Evolutionary conservation across 2,797 vertebrate species (phyloP).

Genomic region (Acipenser oxyrinchus): DNA sequence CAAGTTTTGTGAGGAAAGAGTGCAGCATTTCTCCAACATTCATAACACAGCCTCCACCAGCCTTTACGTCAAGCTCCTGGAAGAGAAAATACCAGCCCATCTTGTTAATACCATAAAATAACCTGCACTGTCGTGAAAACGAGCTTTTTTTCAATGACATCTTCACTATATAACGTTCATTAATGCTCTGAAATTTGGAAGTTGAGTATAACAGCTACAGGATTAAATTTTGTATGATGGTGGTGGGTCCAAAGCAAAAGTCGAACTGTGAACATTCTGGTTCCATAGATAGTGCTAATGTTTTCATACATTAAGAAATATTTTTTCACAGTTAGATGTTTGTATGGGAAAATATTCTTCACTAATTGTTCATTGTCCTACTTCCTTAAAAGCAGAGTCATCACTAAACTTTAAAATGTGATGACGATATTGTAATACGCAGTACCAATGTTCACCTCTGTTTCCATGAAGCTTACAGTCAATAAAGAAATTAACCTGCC

Average conservation of each 20-base stretch:
- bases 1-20: conserved; percentile 94
- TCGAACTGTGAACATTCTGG: too few relatives aligned
- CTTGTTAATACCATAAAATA: too few relatives aligned
- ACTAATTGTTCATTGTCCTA: background rate
- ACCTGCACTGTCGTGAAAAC: background rate
- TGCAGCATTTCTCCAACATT: conserved; percentile 95
- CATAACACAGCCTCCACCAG: conserved; percentile 95
- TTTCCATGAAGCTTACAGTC: conserved; percentile 64
- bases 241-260: too few relatives aligned
- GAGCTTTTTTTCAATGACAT: background rate
- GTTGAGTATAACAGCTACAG: background rate
- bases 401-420: conserved; percentile 45
- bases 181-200: too few relatives aligned
- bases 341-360: too few relatives aligned
- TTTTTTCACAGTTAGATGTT: too few relatives aligned
- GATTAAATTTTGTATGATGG: background rate
- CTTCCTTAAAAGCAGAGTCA: conserved; percentile 8
- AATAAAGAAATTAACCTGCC: conserved; percentile 28
- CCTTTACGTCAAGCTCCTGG: conserved; percentile 98
- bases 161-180: background rate
- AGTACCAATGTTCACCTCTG: conserved; percentile 71
- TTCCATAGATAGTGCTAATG: too few relatives aligned
- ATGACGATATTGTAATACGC: conserved; percentile 42
- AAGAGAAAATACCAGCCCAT: conserved; percentile 43
- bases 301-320: too few relatives aligned